These are phyloP conservation scores for Clarias fuscus DNA, from an alignment of 2,797 vertebrate genomes.

Conservation along the genomic window DNA sequence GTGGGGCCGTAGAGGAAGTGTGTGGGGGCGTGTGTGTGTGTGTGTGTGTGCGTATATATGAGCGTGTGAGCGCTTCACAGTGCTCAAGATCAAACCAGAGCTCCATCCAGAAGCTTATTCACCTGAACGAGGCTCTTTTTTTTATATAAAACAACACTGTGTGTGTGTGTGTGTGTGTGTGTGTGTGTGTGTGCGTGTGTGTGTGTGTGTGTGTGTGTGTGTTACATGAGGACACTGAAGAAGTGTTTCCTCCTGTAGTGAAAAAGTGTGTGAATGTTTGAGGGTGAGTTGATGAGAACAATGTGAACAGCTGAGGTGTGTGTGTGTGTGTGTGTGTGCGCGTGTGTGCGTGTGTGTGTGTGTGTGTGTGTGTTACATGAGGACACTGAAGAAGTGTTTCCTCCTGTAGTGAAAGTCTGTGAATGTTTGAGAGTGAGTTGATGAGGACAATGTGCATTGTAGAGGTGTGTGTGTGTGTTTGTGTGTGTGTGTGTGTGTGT, in stretches of 20 bases:
- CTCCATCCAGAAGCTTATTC: conserved; percentile 14
- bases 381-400: not conserved
- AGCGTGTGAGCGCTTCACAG: conserved; percentile 19
- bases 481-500: conserved; percentile 42
- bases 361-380: conserved; percentile 31
- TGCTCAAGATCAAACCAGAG: not conserved
- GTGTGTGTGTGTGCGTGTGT: too few species aligned
- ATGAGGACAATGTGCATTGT: not conserved
- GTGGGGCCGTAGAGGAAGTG: conserved; percentile 40
- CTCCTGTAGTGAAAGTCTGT: too few species aligned
- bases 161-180: not conserved
- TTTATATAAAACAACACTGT: not conserved
- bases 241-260: conserved; percentile 3
- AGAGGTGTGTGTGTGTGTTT: conserved; percentile 21
- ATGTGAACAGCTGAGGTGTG: not conserved
- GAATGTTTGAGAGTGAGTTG: not conserved
- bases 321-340: conserved; percentile 41
- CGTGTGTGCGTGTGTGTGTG: conserved; percentile 5
- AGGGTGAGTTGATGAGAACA: conserved; percentile 14
- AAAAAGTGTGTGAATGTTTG: conserved; percentile 9
- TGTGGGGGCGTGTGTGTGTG: conserved; percentile 28
- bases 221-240: conserved; percentile 12
- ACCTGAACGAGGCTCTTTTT: not conserved
- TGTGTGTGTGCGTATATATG: conserved; percentile 31
- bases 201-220: conserved; percentile 31